Evolutionary conservation across 1,140 invertebrate species (phyloP), one percentile per base, ranked within the genome.

Genomic region (Drosophila equinoxialis): DNA sequence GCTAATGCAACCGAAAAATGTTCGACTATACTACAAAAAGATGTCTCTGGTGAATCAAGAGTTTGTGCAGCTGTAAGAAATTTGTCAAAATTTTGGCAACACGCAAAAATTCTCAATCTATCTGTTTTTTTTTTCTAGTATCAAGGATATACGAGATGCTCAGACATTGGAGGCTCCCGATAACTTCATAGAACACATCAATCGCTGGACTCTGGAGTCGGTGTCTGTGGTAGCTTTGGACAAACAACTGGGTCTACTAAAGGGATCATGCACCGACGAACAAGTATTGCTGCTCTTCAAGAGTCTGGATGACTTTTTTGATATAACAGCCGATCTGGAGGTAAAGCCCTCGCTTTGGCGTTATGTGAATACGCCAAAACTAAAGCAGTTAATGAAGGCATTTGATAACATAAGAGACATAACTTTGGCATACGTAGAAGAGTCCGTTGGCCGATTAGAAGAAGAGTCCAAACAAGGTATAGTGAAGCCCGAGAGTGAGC

Each of bases 161-260:
- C 91, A 93, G 37, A 93, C 76, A 0, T 30, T 93, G 67, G 94
- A 94, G 91, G 90, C 95, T 51, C 93, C 94, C 0, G 87, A 84
- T 0, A 92, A 94, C 68, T 95, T 96, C 74, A 91, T 94, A 37
- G 93, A 94, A 54, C 94, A 95, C 79, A 92, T 96, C 62, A 95
- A 95, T 76, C 94, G 95, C 79, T 95, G 95, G 95, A 93, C 95
- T 3, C 81, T 96, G n/a, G 96, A 96, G 83, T 95, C 95, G 0
- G 95, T 96, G 2, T 95, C 93, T 2, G 92, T 94, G 6, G 94
- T 97, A 2, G 95, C 95, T 11, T 89, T 97, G 60, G 95, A 96
- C 30, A 93, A 93, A 26, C 93, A 95, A 20, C 90, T 97, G 6
- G 95, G 79, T 83, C 95, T 60, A 6, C 72, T 91, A 76, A 93